These are phyloP conservation scores for Leptodactylus fuscus DNA, from an alignment of 2,113 vertebrate species.

Conservation along the genomic window DNA sequence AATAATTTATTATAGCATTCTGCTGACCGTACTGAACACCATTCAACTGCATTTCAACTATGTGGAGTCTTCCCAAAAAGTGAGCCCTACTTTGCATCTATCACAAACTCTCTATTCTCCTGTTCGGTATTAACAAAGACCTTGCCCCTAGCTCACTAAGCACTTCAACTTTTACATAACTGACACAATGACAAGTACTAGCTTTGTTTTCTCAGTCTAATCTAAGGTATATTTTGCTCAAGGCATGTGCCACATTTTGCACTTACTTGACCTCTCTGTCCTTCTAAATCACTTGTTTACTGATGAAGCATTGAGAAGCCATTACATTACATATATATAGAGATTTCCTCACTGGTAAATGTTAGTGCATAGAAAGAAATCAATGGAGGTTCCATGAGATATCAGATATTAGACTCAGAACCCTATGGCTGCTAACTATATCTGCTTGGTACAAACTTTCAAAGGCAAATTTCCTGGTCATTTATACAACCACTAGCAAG, in stretches of 20 bases:
- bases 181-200: neutral
- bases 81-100: neutral
- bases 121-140: neutral
- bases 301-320: neutral
- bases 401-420: neutral
- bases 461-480: too few relatives aligned
- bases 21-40: constrained; percentile 9
- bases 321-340: neutral
- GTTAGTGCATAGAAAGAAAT: neutral
- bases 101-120: neutral
- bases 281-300: neutral
- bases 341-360: neutral
- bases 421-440: neutral
- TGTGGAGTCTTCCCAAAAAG: neutral
- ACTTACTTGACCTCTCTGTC: neutral
- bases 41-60: neutral
- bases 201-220: constrained; percentile 6
- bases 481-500: too few relatives aligned
- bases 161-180: neutral
- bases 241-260: neutral
- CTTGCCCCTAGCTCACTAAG: neutral
- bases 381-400: neutral
- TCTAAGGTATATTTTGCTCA: constrained; percentile 7
- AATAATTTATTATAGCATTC: constrained; percentile 31
- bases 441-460: too few relatives aligned